Conservation (phyloP, 2,113 vertebrate genomes). For the Dasyprocta punctata region DNA sequence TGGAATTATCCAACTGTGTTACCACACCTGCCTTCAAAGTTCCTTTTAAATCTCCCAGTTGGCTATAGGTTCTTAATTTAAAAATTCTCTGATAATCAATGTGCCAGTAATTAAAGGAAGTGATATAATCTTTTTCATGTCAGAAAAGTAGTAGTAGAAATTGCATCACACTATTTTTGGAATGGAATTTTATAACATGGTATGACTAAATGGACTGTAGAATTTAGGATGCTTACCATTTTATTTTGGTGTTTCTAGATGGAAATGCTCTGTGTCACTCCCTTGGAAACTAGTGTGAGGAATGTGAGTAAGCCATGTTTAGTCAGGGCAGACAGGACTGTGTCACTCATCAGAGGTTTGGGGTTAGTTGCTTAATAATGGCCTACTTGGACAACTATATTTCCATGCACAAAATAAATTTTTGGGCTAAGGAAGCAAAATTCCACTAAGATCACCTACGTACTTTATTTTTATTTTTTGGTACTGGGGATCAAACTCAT, state of each 20-base stretch:
- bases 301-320: not conserved
- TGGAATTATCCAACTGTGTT: not conserved
- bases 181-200: constrained; percentile 28
- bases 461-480: too few relatives aligned
- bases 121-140: not conserved
- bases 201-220: not conserved
- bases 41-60: constrained; percentile 5
- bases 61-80: not conserved
- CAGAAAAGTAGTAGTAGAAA: constrained; percentile 16
- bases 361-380: constrained; percentile 25
- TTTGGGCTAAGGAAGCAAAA: not conserved
- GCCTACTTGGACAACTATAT: not conserved
- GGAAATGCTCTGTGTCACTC: not conserved
- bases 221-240: not conserved
- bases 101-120: not conserved
- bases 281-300: not conserved
- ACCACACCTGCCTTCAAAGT: not conserved
- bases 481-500: too few relatives aligned
- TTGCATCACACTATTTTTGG: constrained; percentile 31
- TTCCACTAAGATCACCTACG: not conserved
- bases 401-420: constrained; percentile 42
- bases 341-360: not conserved
- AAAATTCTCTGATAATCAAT: constrained; percentile 9
- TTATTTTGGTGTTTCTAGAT: constrained; percentile 8
- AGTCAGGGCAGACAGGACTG: not conserved